phyloP scores from a whole-genome alignment of 2,113 vertebrate species.

The Rhinoptilus africanus region DNA sequence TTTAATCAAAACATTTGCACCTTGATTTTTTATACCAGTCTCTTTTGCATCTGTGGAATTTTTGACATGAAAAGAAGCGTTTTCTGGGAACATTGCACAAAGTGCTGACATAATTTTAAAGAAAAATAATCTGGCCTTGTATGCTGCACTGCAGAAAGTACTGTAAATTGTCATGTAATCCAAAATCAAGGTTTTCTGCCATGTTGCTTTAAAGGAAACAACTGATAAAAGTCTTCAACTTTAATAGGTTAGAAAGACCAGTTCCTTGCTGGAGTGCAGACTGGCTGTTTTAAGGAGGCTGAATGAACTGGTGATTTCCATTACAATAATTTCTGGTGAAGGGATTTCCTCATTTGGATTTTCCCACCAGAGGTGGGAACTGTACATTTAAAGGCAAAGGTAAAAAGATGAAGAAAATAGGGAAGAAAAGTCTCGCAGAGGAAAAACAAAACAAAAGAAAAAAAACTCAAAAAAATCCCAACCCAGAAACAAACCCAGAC shows the following conservation, averaged over 20 bases:
- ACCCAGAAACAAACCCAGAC: background rate
- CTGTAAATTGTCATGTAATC: background rate
- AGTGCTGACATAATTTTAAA: background rate
- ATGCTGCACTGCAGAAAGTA: background rate
- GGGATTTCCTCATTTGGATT: background rate
- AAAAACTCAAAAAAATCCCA: background rate
- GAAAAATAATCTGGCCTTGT: background rate
- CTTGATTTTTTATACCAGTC: background rate
- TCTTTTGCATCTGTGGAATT: background rate
- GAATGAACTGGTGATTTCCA: background rate
- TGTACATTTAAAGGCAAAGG: background rate
- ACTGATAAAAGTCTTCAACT: background rate
- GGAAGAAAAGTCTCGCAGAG: background rate
- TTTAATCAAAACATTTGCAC: background rate
- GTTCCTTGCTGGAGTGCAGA: background rate
- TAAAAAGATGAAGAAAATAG: background rate
- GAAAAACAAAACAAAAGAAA: background rate
- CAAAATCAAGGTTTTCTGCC: background rate
- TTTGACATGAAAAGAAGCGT: background rate
- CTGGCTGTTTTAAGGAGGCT: background rate
- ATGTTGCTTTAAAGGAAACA: background rate
- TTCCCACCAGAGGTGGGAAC: background rate
- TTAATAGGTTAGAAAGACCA: background rate
- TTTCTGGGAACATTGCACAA: background rate
- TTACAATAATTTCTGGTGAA: background rate